Conservation (phyloP, 2,113 vertebrate genomes). For the Cyprinus carpio region DNA sequence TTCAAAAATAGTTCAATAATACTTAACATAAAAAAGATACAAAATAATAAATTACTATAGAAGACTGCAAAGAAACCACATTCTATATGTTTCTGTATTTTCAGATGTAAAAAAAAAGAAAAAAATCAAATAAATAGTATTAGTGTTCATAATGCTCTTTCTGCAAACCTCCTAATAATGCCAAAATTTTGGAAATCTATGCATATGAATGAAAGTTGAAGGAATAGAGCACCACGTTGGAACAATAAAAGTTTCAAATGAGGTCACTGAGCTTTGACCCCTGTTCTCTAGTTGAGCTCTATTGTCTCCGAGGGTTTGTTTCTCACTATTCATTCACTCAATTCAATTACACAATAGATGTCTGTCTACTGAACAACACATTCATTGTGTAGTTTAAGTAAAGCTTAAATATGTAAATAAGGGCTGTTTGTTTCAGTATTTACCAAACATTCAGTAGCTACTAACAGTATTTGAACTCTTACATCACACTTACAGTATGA, state of each 20-base stretch:
- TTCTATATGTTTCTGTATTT: too few relatives aligned
- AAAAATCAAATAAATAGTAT: not conserved
- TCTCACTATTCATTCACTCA: not conserved
- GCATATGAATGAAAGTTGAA: too few relatives aligned
- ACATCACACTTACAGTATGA: not conserved
- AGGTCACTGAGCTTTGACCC: conserved; percentile 12
- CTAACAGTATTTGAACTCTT: not conserved
- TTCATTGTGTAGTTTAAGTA: not conserved
- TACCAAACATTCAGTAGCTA: not conserved
- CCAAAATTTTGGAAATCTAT: too few relatives aligned
- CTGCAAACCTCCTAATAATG: too few relatives aligned
- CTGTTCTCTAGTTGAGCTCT: not conserved
- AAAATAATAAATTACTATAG: too few relatives aligned
- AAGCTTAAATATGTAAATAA: not conserved
- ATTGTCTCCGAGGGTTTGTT: conserved; percentile 8
- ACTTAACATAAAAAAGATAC: too few relatives aligned
- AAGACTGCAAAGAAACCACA: too few relatives aligned
- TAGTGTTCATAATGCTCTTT: too few relatives aligned
- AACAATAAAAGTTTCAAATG: not conserved
- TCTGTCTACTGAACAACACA: not conserved
- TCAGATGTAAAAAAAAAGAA: too few relatives aligned
- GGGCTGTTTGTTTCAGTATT: not conserved
- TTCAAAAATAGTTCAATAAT: too few relatives aligned
- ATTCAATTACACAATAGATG: not conserved
- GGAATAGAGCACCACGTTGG: not conserved